These are phyloP conservation scores for Melieria omissa DNA, from an alignment of 2,888 invertebrate genomes.

Conservation along the genomic window DNA sequence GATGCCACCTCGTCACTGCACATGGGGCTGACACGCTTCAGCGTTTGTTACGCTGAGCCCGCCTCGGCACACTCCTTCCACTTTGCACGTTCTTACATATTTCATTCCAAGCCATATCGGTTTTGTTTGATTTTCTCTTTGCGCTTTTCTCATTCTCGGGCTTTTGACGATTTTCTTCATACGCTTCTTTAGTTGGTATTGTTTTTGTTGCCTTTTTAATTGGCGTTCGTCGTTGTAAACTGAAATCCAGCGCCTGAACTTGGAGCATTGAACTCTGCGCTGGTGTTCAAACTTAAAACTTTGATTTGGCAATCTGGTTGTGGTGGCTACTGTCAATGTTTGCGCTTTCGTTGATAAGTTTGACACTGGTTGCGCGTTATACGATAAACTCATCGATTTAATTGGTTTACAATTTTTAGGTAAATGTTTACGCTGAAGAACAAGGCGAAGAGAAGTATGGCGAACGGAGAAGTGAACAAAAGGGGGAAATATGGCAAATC, in stretches of 20 bases:
- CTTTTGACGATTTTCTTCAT: slow-evolving; percentile 41
- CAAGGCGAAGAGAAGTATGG: too few species aligned
- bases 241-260: slow-evolving; percentile 12
- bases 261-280: slow-evolving; percentile 22
- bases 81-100: too few species aligned
- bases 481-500: too few species aligned
- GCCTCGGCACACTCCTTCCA: too few species aligned
- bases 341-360: slow-evolving; percentile 13
- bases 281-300: slow-evolving; percentile 11
- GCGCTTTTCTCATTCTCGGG: background rate
- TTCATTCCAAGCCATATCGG: too few species aligned
- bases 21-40: too few species aligned
- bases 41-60: too few species aligned
- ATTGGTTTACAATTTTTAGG: background rate
- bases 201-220: slow-evolving; percentile 24
- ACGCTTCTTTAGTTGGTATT: slow-evolving; percentile 26
- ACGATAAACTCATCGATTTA: slow-evolving; percentile 15
- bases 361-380: background rate
- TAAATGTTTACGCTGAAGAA: too few species aligned
- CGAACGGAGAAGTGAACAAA: too few species aligned
- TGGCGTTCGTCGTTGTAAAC: slow-evolving; percentile 20
- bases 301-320: background rate
- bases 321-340: background rate
- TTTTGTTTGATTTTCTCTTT: background rate
- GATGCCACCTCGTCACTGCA: too few species aligned